phyloP scores from a whole-genome alignment of 2,888 invertebrate species.

The Drosophila merina region DNA sequence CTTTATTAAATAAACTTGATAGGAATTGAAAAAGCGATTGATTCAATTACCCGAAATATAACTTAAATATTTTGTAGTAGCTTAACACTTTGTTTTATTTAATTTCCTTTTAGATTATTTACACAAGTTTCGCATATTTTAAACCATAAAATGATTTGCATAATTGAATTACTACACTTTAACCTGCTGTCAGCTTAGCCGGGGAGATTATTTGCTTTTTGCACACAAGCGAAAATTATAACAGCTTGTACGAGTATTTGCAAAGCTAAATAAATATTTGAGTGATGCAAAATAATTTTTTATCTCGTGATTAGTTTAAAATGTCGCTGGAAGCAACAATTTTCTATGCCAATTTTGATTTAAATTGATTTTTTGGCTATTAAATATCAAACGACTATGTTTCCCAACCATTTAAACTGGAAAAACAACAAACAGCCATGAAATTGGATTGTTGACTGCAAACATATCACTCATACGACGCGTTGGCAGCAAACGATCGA shows the following conservation, averaged over 20 bases:
- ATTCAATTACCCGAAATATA: not conserved
- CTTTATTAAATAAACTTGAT: too few relatives aligned
- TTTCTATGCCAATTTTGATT: not conserved
- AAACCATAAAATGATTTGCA: constrained; percentile 4
- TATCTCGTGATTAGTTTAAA: not conserved
- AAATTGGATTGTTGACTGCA: constrained; percentile 28
- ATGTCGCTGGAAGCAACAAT: not conserved
- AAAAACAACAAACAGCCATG: constrained; percentile 7
- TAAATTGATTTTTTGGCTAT: not conserved
- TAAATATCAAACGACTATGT: not conserved
- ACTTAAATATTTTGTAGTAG: not conserved
- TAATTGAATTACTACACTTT: constrained; percentile 33
- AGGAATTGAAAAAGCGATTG: not conserved
- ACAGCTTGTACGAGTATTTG: constrained; percentile 17
- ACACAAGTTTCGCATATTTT: constrained; percentile 11
- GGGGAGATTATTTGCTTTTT: constrained; percentile 30
- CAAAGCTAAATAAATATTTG: constrained; percentile 15
- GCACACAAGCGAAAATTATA: constrained; percentile 25
- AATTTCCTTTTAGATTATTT: constrained; percentile 14
- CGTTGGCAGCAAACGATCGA: constrained; percentile 52
- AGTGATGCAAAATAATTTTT: not conserved
- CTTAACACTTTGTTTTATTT: not conserved
- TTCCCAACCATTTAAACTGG: not conserved
- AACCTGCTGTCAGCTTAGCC: constrained; percentile 20
- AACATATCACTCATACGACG: constrained; percentile 63